phyloP scores from a whole-genome alignment of 1,140 invertebrate species.

The Eufriesea mexicana region DNA sequence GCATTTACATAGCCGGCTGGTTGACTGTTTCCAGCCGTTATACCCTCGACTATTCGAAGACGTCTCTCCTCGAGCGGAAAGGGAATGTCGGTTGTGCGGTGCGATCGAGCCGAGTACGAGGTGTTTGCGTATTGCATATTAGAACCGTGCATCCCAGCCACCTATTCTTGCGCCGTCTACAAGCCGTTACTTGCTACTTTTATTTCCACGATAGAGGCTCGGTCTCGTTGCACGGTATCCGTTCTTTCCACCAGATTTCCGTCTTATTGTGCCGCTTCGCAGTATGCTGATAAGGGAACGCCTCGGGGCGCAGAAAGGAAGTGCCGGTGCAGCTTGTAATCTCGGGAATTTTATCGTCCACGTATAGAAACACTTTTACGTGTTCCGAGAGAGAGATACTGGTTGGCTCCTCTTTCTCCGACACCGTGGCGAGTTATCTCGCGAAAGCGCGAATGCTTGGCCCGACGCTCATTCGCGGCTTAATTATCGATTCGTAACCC shows the following conservation, averaged over 20 bases:
- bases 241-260: constrained; percentile 70
- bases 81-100: constrained; percentile 14
- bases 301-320: constrained; percentile 49
- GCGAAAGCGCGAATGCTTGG: not conserved
- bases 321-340: constrained; percentile 38
- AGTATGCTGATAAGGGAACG: constrained; percentile 63
- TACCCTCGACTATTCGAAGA: constrained; percentile 21
- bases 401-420: not conserved
- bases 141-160: not conserved
- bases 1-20: constrained; percentile 28
- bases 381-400: constrained; percentile 9
- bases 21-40: not conserved
- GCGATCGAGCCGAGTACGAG: not conserved
- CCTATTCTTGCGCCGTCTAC: constrained; percentile 11
- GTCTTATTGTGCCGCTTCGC: constrained; percentile 66
- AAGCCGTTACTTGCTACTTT: constrained; percentile 53
- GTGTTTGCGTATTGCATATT: constrained; percentile 47
- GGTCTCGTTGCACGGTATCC: constrained; percentile 60
- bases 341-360: constrained; percentile 50
- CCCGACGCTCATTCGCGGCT: not conserved
- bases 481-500: constrained; percentile 34
- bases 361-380: constrained; percentile 49
- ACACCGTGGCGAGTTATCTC: not conserved
- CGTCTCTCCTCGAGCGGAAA: constrained; percentile 35
- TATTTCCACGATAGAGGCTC: constrained; percentile 63